Percentiles rank a stretch among this genome's conserved stretches.
Evolutionary conservation across 2,113 vertebrate genomes (phyloP).

Genomic region (Riparia riparia): DNA sequence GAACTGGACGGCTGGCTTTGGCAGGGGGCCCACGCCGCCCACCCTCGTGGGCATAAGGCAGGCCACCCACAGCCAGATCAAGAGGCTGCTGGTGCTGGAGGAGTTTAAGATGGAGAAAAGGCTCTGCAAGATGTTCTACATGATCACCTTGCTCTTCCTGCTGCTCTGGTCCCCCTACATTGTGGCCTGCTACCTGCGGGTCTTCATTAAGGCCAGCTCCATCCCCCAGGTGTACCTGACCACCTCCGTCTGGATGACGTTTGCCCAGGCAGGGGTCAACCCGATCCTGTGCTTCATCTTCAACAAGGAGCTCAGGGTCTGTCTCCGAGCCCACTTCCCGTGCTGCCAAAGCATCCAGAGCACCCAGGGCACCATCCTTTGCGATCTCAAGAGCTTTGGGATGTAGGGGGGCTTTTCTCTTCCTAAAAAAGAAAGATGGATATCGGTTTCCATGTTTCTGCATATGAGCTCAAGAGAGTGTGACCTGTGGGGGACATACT

Average conservation of each 20-base stretch:
- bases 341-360: slow-evolving; percentile 89
- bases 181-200: slow-evolving; percentile 91
- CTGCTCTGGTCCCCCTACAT: slow-evolving; percentile 95
- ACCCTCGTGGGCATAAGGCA: slow-evolving; percentile 94
- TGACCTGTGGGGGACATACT: slow-evolving; percentile 52
- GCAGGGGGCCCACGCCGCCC: slow-evolving; percentile 92
- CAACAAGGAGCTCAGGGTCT: slow-evolving; percentile 92
- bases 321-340: slow-evolving; percentile 88
- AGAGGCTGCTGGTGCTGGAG: slow-evolving; percentile 92
- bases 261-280: slow-evolving; percentile 93
- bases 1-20: slow-evolving; percentile 97
- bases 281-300: slow-evolving; percentile 94
- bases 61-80: slow-evolving; percentile 84
- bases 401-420: slow-evolving; percentile 54
- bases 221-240: slow-evolving; percentile 92
- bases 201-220: slow-evolving; percentile 85
- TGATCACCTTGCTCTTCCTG: slow-evolving; percentile 92
- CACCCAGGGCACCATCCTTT: slow-evolving; percentile 88
- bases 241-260: slow-evolving; percentile 94
- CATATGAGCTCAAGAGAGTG: slow-evolving; percentile 46
- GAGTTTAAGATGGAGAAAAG: slow-evolving; percentile 97
- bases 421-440: slow-evolving; percentile 40
- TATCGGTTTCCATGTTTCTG: slow-evolving; percentile 49
- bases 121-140: slow-evolving; percentile 96
- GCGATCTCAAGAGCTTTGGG: slow-evolving; percentile 83